Conservation (phyloP, 2,113 vertebrate genomes). For the Rallus limicola region DNA sequence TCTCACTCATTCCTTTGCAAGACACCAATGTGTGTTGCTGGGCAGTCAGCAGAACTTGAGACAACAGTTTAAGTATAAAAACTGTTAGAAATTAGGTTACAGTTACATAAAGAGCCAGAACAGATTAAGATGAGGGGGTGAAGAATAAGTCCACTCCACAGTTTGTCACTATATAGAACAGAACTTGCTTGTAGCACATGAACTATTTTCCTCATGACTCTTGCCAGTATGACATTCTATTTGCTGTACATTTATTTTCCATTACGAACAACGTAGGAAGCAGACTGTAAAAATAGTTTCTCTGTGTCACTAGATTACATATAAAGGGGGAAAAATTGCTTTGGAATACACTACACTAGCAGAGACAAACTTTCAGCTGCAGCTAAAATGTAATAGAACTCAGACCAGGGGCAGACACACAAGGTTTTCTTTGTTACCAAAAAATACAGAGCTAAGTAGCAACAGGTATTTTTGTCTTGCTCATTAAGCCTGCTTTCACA, state of each 20-base stretch:
- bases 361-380: not conserved
- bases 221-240: constrained; percentile 63
- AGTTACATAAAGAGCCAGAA: not conserved
- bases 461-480: not conserved
- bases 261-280: constrained; percentile 55
- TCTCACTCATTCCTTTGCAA: not conserved
- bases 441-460: not conserved
- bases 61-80: not conserved
- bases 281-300: constrained; percentile 44
- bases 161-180: not conserved
- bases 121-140: not conserved
- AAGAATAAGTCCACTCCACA: not conserved
- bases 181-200: constrained; percentile 6
- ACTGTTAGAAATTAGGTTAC: not conserved
- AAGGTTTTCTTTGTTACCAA: not conserved
- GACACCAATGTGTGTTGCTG: not conserved
- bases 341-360: not conserved
- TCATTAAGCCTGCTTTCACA: not conserved
- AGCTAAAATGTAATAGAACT: not conserved
- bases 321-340: constrained; percentile 20
- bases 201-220: constrained; percentile 46
- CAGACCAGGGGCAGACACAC: not conserved
- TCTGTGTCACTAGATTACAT: constrained; percentile 38
- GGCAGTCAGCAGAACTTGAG: not conserved
- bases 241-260: constrained; percentile 71